Evolutionary conservation across 1,140 invertebrate genomes (phyloP), one percentile per base, ranked within the genome.

Genomic region (Bombyx mandarina): DNA sequence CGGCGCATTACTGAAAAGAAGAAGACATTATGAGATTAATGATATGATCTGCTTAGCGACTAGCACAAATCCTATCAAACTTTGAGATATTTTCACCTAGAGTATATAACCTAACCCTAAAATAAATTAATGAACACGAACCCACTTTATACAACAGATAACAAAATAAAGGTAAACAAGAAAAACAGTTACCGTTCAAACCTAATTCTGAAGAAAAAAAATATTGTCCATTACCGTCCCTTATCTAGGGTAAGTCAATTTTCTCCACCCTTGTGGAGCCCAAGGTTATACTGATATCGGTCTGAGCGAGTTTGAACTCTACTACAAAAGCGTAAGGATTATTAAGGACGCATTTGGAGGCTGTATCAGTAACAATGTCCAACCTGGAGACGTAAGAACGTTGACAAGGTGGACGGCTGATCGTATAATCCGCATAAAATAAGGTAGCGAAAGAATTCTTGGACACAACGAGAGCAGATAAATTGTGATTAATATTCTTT

Each of bases 361-460:
- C 63, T 60, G 66, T 68, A 58, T 56, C 55, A 63, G 71, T 72
- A 65, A 76, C 73, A 73, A 73, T 81, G 80, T 78, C 73, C 77
- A 73, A 83, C 80, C 79, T 82, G 82, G 72, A 70, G 77, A 65
- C 69, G 75, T 75, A 75, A 71, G 77, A 76, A 78, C 80, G 76
- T 82, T 83, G 82, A 83, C 82, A 83, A 83, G 82, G 82, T 83
- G 69, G 80, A 77, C 22, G 68, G 73, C 74, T 75, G 82, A 83
- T 83, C 82, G 80, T 86, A 82, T 86, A 82, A 83, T 85, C 75
- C 82, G 68, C 82, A 83, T 86, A 86, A 86, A 86, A 86, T 83
- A 86, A 86, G 79, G 80, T 82, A 77, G 76, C 75, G 63, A 68
- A 78, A 79, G 73, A 77, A 75, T 67, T 72, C 57, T 18, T 48